Evolutionary conservation across 2,797 vertebrate species (phyloP), one percentile per base, ranked within the genome.

Genomic region (Okamejei kenojei): DNA sequence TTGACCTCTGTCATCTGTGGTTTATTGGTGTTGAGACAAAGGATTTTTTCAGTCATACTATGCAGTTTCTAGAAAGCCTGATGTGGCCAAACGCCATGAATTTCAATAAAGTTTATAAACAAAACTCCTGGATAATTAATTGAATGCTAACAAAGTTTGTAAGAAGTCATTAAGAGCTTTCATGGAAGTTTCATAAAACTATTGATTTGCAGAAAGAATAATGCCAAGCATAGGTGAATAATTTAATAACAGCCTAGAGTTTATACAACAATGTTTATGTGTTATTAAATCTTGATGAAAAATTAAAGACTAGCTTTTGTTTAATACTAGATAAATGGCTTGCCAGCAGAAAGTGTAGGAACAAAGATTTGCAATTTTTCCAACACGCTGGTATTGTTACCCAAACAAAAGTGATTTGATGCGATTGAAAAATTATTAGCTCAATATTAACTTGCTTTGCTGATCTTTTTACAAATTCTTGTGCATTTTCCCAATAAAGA

Each of bases 171-270:
- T 38, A 35, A 38, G 35, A 79, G 35, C 32, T 79, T 17, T 38
- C 35, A 79, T 38, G 2, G 78, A 79, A 35, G 35, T 35, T 19
- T 79, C 29, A 78, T 78, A 79, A 79, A 38, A 4, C 1, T 79
- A 38, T 79, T 79, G 11, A 79, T 35, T 79, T 19, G 17, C 11
- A 32, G 10, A 78, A 77, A 79, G 78, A 38, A 13, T 17, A 32
- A 79, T 35, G 35, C 78, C 78, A 79, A 79, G 35, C 35, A 79
- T 79, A 35, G 78, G 78, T 79, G 78, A 79, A 79, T 79, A 79
- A 79, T 79, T 79, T 79, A 79, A 79, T 35, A 79, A 35, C 78
- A 35, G 78, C 35, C 0, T 1, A 38, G 13, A 29, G 76, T 35
- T 79, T 38, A 17, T 79, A 79, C 32, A 79, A 35, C 5, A 79